A percentile compares a stretch with the other conserved stretches of the same genome.
Conservation (phyloP, 2,797 vertebrate species). For the Lutjanus campechanus region DNA sequence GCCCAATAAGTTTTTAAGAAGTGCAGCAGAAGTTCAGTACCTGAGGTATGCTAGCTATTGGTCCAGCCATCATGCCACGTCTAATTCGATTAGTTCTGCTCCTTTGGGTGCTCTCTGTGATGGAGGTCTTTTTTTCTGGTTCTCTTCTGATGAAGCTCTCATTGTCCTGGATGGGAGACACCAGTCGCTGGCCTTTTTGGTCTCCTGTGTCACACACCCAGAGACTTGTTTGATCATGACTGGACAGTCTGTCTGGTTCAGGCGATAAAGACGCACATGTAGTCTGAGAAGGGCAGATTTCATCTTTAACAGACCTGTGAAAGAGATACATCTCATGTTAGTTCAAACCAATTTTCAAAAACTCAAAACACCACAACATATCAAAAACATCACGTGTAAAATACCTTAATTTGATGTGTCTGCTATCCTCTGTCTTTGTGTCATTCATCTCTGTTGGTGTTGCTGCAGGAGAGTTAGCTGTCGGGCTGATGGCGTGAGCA, state of each 20-base stretch:
- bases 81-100: slow-evolving; percentile 83
- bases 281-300: slow-evolving; percentile 29
- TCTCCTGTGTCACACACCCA: slow-evolving; percentile 33
- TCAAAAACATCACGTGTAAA: background rate
- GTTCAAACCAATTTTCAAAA: slow-evolving; percentile 10
- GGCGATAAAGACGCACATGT: slow-evolving; percentile 21
- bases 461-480: slow-evolving; percentile 44
- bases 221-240: slow-evolving; percentile 36
- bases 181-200: slow-evolving; percentile 32
- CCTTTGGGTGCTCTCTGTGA: slow-evolving; percentile 77
- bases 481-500: slow-evolving; percentile 28
- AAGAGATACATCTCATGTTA: background rate
- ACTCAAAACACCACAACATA: slow-evolving; percentile 3
- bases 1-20: background rate
- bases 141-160: slow-evolving; percentile 48
- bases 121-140: slow-evolving; percentile 49
- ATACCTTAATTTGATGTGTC: slow-evolving; percentile 79
- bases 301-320: slow-evolving; percentile 65
- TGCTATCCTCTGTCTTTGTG: slow-evolving; percentile 53
- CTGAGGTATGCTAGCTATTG: slow-evolving; percentile 85
- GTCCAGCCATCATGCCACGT: slow-evolving; percentile 90
- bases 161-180: slow-evolving; percentile 37
- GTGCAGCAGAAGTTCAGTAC: slow-evolving; percentile 72
- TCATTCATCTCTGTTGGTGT: slow-evolving; percentile 46
- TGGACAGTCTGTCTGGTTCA: slow-evolving; percentile 42